Base-by-base conservation (phyloP, 2,888 invertebrate genomes). In the Germaria angustata region DNA sequence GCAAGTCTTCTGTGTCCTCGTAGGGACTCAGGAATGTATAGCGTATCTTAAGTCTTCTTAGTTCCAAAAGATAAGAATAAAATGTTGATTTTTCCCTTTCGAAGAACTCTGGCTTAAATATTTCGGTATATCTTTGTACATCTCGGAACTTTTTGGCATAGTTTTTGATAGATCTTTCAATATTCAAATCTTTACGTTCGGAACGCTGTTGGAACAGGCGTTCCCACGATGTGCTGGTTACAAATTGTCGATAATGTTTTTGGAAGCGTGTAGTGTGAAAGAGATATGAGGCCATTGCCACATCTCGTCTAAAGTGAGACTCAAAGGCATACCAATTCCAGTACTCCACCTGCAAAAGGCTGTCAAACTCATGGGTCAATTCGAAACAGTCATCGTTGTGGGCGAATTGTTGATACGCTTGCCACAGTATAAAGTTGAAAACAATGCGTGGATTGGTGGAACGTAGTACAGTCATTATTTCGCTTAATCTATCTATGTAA, bases 231-330 rank as follows among this genome's bases (percentile, higher is more conserved):
- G 87, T 84, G 0, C 85, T 84, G 39, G 86, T 85, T 2, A 87
- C 63, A 1, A 65, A 73, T 0, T 85, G 72, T 15, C 87, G 87
- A 13, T 89, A 87, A 0, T 85, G 84, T 11, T 87, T 86, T 73
- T 90, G 89, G 36, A 89, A 90, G 2, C 90, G 87, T 17, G 90
- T 90, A 0, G 89, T 88, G 9, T 90, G 90, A 55, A 87, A 86
- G 22, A 89, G 86, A 44, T 87, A 90, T 28, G 86, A 85, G 2
- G 90, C 89, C 80, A 90, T 9, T 1, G 89, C 90, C 0, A 90
- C 90, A 8, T 89, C 86, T 1, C 88, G 87, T 0, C 80, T 84
- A 9, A 89, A 69, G 20, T 87, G 85, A 0, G 81, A 34, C 0
- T 82, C 73, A 3, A 90, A 85, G 1, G 87, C 86, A 41, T 86